A percentile compares a stretch with the other conserved stretches of the same genome.
Evolutionary conservation across 2,888 invertebrate genomes (phyloP).

Genomic region (Tenthredo distinguenda): DNA sequence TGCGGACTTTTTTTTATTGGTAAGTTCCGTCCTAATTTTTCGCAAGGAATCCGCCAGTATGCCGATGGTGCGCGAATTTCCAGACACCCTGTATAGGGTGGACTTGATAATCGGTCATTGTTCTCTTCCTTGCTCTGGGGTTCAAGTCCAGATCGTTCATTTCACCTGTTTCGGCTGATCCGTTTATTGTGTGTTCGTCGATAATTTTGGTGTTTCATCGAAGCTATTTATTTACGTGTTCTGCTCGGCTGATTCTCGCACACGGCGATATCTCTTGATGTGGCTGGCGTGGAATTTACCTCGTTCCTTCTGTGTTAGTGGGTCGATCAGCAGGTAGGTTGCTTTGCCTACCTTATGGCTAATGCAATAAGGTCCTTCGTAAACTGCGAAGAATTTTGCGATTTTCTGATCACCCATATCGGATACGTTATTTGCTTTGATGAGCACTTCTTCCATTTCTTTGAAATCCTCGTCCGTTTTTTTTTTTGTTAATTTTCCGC

Average conservation of each 20-base stretch:
- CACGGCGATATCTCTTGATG: background rate
- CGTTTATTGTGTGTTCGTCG: background rate
- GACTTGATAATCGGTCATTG: background rate
- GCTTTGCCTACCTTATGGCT: background rate
- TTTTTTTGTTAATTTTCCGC: background rate
- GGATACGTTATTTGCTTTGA: slow-evolving; percentile 15
- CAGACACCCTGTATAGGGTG: too few species aligned
- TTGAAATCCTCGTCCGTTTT: background rate
- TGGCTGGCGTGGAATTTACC: slow-evolving; percentile 12
- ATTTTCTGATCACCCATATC: background rate
- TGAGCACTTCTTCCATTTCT: background rate
- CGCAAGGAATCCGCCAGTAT: too few species aligned
- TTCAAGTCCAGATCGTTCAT: background rate
- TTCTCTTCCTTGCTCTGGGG: background rate
- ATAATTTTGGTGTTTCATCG: background rate
- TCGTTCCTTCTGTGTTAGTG: background rate
- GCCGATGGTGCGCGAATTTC: too few species aligned
- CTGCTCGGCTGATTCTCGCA: background rate
- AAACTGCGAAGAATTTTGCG: background rate
- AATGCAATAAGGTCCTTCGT: slow-evolving; percentile 6
- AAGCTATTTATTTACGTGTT: background rate
- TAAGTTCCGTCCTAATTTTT: too few species aligned
- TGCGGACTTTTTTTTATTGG: too few species aligned
- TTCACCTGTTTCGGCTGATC: background rate
- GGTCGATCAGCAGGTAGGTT: background rate